Evolutionary conservation across 2,888 invertebrate genomes (phyloP), one percentile per base, ranked within the genome.

Genomic region (Rhimphoctona megacephalus): DNA sequence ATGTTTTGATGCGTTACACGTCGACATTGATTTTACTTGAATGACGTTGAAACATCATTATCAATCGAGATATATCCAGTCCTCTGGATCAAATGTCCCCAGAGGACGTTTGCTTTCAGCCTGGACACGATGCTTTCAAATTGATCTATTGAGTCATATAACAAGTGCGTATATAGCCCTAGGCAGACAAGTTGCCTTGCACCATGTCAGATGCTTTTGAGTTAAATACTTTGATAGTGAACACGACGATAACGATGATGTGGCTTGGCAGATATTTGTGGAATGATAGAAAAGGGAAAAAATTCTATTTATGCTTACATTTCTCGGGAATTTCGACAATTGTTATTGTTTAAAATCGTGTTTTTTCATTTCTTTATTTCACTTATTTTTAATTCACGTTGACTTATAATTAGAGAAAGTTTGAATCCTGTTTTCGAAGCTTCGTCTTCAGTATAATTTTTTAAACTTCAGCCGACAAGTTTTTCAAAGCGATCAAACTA

Each of bases 101-200:
- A 85, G 87, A 82, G 84, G 82, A 85, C 84, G 84, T 70, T 76
- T 82, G 69, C 81, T 86, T 86, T 87, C 82, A 82, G 76, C 57
- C 54, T 69, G 76, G 87, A 82, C 82, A 77, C 69, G 80, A 85
- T 66, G 79, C 84, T 85, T 73, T 76, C 70, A 87, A 79, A 87
- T 85, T 87, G 87, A 85, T 87, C 87, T 87, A 87, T 87, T 82
- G 87, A 87, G 87, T 87, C 84, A 82, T 85, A 61, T 30, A 85
- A 83, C 87, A 80, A 85, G 84, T 85, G 85, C 79, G 81, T 80
- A 67, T 76, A 76, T 69, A 76, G 87, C 87, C 82, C 49, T 30
- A 39, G 87, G 84, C 85, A 54, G 87, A 87, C 87, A 87, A 87
- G 84, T 87, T 79, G 76, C 81, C 77, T 82, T 76, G 67, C 84